A percentile compares a stretch with the other conserved stretches of the same genome.
Conservation (phyloP, 1,140 invertebrate genomes). For the Nebria ingens region DNA sequence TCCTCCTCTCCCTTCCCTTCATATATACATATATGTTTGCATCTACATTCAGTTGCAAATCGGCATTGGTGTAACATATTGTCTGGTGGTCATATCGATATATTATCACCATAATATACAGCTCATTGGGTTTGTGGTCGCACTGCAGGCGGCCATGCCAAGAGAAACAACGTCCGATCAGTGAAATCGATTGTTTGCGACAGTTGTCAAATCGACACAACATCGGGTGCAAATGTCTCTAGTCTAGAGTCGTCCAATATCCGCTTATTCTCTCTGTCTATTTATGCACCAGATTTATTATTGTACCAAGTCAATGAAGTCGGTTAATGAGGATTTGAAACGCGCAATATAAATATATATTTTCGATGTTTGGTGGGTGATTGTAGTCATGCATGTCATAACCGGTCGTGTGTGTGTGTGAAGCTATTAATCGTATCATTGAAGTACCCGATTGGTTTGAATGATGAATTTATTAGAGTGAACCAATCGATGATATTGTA, state of each 20-base stretch:
- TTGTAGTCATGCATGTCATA: neutral
- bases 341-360: too few species aligned
- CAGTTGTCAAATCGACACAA: neutral
- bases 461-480: slow-evolving; percentile 1
- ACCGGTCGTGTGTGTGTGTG: neutral
- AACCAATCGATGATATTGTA: too few species aligned
- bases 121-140: neutral
- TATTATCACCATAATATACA: neutral
- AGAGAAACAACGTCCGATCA: neutral
- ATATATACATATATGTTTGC: too few species aligned
- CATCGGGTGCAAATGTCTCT: neutral
- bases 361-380: neutral
- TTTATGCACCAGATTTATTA: too few species aligned
- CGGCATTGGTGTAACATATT: too few species aligned
- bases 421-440: neutral
- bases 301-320: too few species aligned
- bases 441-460: neutral
- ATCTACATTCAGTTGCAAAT: too few species aligned
- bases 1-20: too few species aligned
- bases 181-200: neutral
- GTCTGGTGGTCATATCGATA: too few species aligned
- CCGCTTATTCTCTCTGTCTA: too few species aligned
- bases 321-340: too few species aligned
- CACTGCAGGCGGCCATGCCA: too few species aligned
- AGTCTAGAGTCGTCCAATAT: neutral